These are phyloP conservation scores for Chromis chromis DNA, from an alignment of 2,797 vertebrate species.

Conservation along the genomic window DNA sequence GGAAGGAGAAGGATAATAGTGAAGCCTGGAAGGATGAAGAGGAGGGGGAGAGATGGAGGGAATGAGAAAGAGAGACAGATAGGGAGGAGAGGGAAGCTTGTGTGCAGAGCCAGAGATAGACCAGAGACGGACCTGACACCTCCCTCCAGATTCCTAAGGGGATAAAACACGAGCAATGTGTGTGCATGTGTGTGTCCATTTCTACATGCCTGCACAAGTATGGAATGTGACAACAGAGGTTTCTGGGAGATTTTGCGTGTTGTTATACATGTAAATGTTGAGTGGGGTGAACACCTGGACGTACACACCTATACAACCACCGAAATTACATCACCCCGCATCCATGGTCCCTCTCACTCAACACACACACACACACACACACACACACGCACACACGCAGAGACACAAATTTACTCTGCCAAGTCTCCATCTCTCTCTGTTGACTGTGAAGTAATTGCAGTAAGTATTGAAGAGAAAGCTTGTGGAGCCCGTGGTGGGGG, in stretches of 20 bases:
- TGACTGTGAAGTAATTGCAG: conserved; percentile 80
- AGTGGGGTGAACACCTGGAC: conserved; percentile 62
- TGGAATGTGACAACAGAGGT: conserved; percentile 65
- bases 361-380: conserved; percentile 34
- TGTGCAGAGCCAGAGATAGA: conserved; percentile 75
- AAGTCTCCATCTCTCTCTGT: conserved; percentile 69
- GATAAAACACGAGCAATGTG: conserved; percentile 70
- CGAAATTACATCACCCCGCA: conserved; percentile 41
- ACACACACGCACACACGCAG: not conserved
- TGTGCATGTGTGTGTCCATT: conserved; percentile 53
- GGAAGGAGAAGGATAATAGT: conserved; percentile 70
- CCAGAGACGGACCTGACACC: conserved; percentile 82
- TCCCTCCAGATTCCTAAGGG: conserved; percentile 79
- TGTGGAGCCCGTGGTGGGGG: conserved; percentile 73
- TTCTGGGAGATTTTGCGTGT: conserved; percentile 50
- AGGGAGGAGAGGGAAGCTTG: conserved; percentile 74
- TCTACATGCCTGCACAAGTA: conserved; percentile 72
- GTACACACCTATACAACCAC: conserved; percentile 38
- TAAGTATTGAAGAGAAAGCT: conserved; percentile 76
- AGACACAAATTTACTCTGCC: conserved; percentile 65
- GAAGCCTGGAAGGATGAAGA: conserved; percentile 81
- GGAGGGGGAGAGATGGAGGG: conserved; percentile 49
- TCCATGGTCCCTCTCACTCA: conserved; percentile 9
- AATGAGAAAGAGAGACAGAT: conserved; percentile 42
- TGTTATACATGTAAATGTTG: conserved; percentile 66